phyloP scores from a whole-genome alignment of 2,113 vertebrate genomes.

The Eulemur rufifrons region DNA sequence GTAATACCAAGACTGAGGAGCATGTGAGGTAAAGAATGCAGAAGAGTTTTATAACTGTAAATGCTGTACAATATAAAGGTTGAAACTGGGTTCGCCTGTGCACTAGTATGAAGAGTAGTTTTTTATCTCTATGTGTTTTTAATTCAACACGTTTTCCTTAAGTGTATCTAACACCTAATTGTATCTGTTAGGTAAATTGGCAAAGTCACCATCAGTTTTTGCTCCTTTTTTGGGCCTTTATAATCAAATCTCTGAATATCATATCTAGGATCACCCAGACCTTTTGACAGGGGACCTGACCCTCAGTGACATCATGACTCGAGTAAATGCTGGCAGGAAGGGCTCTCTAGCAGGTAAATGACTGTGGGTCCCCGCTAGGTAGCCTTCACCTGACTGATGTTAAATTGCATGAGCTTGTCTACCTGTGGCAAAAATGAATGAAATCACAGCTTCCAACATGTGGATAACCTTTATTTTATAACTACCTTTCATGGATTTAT shows the following conservation, averaged over 20 bases:
- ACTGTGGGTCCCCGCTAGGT: not conserved
- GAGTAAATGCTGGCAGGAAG: slow-evolving; percentile 94
- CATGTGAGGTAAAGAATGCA: not conserved
- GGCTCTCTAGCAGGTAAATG: slow-evolving; percentile 91
- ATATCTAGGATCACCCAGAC: slow-evolving; percentile 94
- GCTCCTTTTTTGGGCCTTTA: not conserved
- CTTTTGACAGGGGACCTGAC: slow-evolving; percentile 93
- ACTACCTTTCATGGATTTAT: not conserved
- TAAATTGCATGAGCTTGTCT: not conserved
- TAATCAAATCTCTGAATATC: slow-evolving; percentile 20
- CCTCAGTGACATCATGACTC: slow-evolving; percentile 93
- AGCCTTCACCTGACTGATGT: not conserved
- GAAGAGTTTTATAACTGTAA: not conserved
- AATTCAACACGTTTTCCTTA: not conserved
- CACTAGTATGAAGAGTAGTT: not conserved
- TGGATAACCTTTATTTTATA: not conserved
- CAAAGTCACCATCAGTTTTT: not conserved
- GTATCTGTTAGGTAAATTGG: not conserved
- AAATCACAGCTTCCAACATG: not conserved
- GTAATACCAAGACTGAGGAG: not conserved
- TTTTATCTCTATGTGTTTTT: not conserved
- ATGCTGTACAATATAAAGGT: fast-evolving
- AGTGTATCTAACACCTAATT: not conserved
- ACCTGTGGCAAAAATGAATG: not conserved
- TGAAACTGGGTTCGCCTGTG: not conserved